A percentile compares a stretch with the other conserved stretches of the same genome.
Evolutionary conservation across 2,888 invertebrate species (phyloP).

Genomic region (Cheilosia grossa): DNA sequence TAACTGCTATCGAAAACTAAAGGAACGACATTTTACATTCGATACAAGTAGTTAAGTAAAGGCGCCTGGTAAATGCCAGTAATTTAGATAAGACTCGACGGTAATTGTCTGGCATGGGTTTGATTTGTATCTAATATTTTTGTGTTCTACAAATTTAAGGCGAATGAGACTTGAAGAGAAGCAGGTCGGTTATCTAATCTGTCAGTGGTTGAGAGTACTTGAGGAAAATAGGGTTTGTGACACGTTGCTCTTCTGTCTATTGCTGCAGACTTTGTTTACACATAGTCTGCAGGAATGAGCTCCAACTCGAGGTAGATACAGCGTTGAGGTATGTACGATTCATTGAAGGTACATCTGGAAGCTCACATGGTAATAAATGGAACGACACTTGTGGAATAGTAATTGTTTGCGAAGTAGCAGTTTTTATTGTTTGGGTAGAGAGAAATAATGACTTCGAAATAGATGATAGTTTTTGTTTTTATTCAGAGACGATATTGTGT

Average conservation of each 20-base stretch:
- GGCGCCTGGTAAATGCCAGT: conserved; percentile 3
- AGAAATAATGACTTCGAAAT: no score
- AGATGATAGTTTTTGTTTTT: no score
- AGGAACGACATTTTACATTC: conserved; percentile 15
- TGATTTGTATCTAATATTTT: neutral
- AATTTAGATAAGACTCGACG: conserved; percentile 33
- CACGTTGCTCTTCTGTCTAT: neutral
- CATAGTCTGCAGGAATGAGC: neutral
- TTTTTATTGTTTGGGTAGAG: no score
- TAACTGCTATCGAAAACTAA: neutral
- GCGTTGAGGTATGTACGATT: no score
- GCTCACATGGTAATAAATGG: no score
- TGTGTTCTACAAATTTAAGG: conserved; percentile 1
- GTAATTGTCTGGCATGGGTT: neutral
- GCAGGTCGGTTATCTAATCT: neutral
- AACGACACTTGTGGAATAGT: no score
- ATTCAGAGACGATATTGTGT: no score
- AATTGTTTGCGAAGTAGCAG: no score
- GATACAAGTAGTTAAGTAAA: neutral
- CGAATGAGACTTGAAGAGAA: neutral
- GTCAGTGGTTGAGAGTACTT: neutral
- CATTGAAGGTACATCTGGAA: no score
- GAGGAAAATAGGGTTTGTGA: conserved; percentile 14
- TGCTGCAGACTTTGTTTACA: neutral
- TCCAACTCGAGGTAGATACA: no score